Evolutionary conservation across 2,113 vertebrate species (phyloP).

Genomic region (Cyprinodon tularosa): DNA sequence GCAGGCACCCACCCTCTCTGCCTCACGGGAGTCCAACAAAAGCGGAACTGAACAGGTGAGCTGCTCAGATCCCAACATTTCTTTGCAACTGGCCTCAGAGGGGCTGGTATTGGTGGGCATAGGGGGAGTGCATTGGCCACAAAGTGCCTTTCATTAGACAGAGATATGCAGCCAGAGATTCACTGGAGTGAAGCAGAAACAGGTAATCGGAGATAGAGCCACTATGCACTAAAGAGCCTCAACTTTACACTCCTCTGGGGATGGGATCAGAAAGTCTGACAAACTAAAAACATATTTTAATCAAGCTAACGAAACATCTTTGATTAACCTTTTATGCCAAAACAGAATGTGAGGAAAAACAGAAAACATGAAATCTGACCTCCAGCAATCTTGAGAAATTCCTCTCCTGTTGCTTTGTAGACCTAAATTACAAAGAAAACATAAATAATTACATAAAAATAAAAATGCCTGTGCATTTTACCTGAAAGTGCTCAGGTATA

Average conservation of each 20-base stretch:
- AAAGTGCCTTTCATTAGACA: conserved; percentile 79
- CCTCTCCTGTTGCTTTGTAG: conserved; percentile 95
- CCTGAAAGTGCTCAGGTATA: neutral
- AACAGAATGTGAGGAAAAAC: neutral
- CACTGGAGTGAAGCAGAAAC: conserved; percentile 60
- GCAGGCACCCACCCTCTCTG: conserved; percentile 49
- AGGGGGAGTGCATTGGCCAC: conserved; percentile 54
- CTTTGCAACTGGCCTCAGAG: conserved; percentile 57
- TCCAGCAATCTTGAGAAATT: conserved; percentile 97
- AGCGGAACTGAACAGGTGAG: conserved; percentile 68
- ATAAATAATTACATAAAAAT: neutral
- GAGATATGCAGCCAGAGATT: conserved; percentile 59
- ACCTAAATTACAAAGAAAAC: conserved; percentile 77
- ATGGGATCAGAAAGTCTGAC: neutral
- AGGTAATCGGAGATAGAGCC: conserved; percentile 56
- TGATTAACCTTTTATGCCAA: conserved; percentile 39
- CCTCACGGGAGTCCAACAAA: conserved; percentile 55
- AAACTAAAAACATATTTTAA: conserved; percentile 40
- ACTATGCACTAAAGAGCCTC: conserved; percentile 11
- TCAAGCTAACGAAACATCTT: conserved; percentile 43
- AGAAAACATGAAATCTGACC: conserved; percentile 81
- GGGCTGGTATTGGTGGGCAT: conserved; percentile 34
- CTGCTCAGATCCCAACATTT: conserved; percentile 63
- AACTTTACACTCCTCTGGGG: conserved; percentile 35
- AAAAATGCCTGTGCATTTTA: neutral